These are phyloP conservation scores for Lucinisca nassula DNA, from an alignment of 2,888 invertebrate genomes.

Conservation along the genomic window DNA sequence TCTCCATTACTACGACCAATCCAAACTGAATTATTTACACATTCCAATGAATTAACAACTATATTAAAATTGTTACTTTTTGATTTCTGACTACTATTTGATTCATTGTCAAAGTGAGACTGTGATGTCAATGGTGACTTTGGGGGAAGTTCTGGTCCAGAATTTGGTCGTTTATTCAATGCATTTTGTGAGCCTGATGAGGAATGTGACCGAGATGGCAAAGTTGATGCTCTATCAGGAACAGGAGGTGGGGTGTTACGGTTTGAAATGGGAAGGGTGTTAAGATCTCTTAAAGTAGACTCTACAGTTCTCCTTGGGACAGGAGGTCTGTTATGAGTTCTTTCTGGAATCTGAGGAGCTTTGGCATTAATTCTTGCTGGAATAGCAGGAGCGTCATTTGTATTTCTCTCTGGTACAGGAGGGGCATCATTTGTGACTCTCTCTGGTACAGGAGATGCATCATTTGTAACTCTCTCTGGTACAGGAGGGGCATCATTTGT, in stretches of 20 bases:
- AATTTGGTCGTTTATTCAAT: neutral
- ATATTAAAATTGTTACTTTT: constrained; percentile 2
- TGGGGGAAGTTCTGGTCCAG: neutral
- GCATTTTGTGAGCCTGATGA: neutral
- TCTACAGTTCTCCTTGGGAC: no score
- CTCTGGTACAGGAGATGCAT: neutral
- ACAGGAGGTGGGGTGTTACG: neutral
- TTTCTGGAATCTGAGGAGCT: neutral
- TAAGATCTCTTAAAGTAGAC: no score
- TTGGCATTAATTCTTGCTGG: neutral
- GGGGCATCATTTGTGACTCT: neutral
- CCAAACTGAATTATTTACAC: constrained; percentile 78
- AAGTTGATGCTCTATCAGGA: neutral
- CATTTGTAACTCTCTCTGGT: constrained; percentile 1
- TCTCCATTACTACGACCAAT: constrained; percentile 78
- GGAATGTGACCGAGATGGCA: neutral
- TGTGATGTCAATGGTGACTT: neutral
- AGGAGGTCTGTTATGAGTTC: neutral
- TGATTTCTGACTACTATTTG: neutral
- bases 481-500: constrained; percentile 24
- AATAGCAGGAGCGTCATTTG: neutral
- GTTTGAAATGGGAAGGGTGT: neutral
- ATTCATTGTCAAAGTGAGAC: neutral
- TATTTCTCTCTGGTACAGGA: constrained; percentile 19
- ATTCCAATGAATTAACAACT: constrained; percentile 63